These are phyloP conservation scores for Mesocentrotus franciscanus DNA, from an alignment of 53 echinoderm and acorn worm genomes.

Conservation along the genomic window DNA sequence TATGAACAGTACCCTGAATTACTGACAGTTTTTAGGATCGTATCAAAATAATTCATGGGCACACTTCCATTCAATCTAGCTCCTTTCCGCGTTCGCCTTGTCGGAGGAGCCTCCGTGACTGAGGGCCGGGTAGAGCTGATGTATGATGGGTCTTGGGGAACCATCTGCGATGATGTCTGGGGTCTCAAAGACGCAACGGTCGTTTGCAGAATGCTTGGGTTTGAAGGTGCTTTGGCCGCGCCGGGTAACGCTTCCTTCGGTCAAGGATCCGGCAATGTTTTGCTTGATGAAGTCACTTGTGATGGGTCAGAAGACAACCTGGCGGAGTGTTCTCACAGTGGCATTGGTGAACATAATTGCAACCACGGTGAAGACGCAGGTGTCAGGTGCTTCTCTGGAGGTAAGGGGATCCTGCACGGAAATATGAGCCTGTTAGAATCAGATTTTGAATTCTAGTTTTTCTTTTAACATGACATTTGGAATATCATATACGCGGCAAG, in stretches of 20 bases:
- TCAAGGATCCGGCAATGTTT: constrained; percentile 11
- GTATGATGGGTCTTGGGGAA: constrained; percentile 33
- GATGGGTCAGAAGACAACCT: constrained; percentile 36
- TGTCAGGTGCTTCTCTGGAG: background rate
- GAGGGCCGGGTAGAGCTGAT: constrained; percentile 45
- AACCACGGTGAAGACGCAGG: constrained; percentile 7
- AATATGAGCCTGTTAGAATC: too few relatives aligned
- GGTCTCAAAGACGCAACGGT: constrained; percentile 42
- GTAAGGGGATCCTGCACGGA: background rate
- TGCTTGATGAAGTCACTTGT: constrained; percentile 33
- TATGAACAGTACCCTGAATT: too few relatives aligned
- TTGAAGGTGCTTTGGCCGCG: constrained; percentile 25
- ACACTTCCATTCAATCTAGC: background rate
- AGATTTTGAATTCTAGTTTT: too few relatives aligned
- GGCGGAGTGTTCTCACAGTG: constrained; percentile 3
- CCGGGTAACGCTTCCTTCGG: background rate
- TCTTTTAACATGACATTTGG: too few relatives aligned
- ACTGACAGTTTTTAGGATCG: too few relatives aligned
- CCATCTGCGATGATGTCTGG: constrained; percentile 51
- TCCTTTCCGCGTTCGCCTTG: background rate
- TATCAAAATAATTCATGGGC: background rate
- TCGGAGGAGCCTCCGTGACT: background rate
- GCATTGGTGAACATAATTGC: background rate
- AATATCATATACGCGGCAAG: too few relatives aligned
- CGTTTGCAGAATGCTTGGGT: constrained; percentile 39